Evolutionary conservation across 1,140 invertebrate species (phyloP).

Genomic region (Cephus cinctus): DNA sequence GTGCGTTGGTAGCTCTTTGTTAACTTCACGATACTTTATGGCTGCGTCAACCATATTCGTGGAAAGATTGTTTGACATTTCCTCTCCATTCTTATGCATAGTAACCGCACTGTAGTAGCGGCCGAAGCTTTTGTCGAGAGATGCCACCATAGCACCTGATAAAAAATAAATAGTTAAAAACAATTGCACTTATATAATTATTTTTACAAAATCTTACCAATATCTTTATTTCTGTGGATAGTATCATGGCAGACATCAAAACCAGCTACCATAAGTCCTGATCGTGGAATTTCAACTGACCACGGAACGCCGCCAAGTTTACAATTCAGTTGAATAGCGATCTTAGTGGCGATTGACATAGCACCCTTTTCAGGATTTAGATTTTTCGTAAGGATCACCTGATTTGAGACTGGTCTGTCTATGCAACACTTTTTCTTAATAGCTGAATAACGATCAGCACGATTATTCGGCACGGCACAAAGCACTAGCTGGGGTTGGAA

Average conservation of each 20-base stretch:
- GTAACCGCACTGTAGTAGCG: constrained; percentile 68
- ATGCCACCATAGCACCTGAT: constrained; percentile 71
- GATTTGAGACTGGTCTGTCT: constrained; percentile 72
- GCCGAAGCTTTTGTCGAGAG: constrained; percentile 63
- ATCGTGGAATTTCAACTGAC: constrained; percentile 69
- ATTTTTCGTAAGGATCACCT: constrained; percentile 68
- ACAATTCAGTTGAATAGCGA: constrained; percentile 82
- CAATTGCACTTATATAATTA: background rate
- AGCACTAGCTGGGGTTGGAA: constrained; percentile 64
- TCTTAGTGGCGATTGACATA: constrained; percentile 84
- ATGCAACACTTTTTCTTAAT: constrained; percentile 85
- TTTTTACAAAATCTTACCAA: constrained; percentile 41
- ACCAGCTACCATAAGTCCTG: constrained; percentile 76
- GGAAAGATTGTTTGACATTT: constrained; percentile 66
- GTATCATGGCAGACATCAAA: constrained; percentile 87
- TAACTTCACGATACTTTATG: constrained; percentile 52
- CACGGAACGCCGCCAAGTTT: constrained; percentile 89
- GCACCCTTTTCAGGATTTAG: constrained; percentile 59
- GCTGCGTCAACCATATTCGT: constrained; percentile 61
- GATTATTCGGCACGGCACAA: constrained; percentile 68
- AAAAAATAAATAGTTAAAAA: constrained; percentile 1
- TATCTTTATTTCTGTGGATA: constrained; percentile 60
- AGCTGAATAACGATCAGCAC: constrained; percentile 72
- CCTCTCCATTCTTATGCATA: constrained; percentile 68
- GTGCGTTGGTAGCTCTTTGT: constrained; percentile 54